Percentiles rank a stretch among this genome's conserved stretches.
phyloP scores from a whole-genome alignment of 2,797 vertebrate genomes.

The Macrochelys suwanniensis region DNA sequence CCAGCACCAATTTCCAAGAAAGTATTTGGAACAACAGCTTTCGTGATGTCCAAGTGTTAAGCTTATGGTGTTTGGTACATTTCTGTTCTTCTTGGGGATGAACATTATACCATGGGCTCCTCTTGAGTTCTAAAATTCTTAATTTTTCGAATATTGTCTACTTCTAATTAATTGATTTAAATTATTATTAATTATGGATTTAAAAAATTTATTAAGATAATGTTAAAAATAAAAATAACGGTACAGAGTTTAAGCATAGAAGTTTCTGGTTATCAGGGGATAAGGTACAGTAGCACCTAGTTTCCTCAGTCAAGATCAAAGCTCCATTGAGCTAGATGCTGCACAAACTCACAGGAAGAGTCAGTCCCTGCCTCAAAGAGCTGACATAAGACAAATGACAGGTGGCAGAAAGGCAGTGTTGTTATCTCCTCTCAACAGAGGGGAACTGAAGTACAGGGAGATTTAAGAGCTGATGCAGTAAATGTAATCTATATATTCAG shows the following conservation, averaged over 20 bases:
- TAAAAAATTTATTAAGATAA: too few relatives aligned
- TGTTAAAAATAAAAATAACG: too few relatives aligned
- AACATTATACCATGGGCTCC: neutral
- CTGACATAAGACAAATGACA: constrained; percentile 67
- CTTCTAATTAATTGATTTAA: neutral
- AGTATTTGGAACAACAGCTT: neutral
- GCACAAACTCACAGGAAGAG: neutral
- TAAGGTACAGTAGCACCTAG: neutral
- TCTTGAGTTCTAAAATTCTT: neutral
- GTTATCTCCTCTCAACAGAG: constrained; percentile 74
- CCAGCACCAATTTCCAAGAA: neutral
- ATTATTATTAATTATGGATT: neutral
- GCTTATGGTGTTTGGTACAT: neutral
- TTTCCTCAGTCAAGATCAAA: neutral
- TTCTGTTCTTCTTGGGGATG: neutral
- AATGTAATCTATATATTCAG: constrained; percentile 63
- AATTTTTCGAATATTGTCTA: neutral
- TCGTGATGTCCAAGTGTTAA: neutral
- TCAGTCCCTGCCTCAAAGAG: constrained; percentile 23
- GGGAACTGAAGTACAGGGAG: constrained; percentile 61
- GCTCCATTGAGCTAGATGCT: neutral
- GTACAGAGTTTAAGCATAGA: too few relatives aligned
- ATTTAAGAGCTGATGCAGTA: constrained; percentile 74
- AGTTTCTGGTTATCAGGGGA: too few relatives aligned
- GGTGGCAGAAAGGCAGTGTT: neutral